phyloP scores from a whole-genome alignment of 2,113 vertebrate species.

The Megaleporinus macrocephalus region DNA sequence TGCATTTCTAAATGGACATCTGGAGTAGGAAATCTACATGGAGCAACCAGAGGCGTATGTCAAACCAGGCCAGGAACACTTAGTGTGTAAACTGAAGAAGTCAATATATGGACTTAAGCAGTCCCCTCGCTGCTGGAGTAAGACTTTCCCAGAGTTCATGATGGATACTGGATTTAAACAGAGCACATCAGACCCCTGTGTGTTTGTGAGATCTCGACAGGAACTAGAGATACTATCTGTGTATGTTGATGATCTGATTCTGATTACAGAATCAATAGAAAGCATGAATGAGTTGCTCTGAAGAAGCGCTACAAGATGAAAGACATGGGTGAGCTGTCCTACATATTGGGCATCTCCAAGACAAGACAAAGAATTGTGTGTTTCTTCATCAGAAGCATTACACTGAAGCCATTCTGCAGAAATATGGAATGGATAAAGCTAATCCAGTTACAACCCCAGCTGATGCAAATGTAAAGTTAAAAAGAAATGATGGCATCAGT shows the following conservation, averaged over 20 bases:
- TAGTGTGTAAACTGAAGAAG: no score
- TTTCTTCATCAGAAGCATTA: slow-evolving; percentile 40
- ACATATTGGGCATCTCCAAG: slow-evolving; percentile 17
- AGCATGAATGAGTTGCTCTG: slow-evolving; percentile 16
- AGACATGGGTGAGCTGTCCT: slow-evolving; percentile 23
- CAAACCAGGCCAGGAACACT: no score
- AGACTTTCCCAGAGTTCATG: no score
- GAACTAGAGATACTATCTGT: slow-evolving; percentile 17
- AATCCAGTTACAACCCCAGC: slow-evolving; percentile 34
- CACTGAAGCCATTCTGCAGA: slow-evolving; percentile 32
- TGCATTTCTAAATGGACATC: no score
- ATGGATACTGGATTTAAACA: no score
- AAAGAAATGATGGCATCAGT: slow-evolving; percentile 20
- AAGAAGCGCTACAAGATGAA: slow-evolving; percentile 40
- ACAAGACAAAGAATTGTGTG: slow-evolving; percentile 1
- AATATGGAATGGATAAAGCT: slow-evolving; percentile 31
- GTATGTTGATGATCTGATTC: slow-evolving; percentile 37
- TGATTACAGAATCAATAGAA: slow-evolving; percentile 19
- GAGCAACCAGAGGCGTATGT: no score
- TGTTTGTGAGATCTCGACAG: slow-evolving; percentile 16
- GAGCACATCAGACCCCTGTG: neutral
- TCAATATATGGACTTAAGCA: no score
- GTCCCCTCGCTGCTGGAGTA: no score
- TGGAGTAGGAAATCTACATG: no score
- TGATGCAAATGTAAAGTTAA: slow-evolving; percentile 27